Percentiles rank a stretch among this genome's conserved stretches.
Conservation (phyloP, 2,888 invertebrate genomes). For the Orthosia cruda region DNA sequence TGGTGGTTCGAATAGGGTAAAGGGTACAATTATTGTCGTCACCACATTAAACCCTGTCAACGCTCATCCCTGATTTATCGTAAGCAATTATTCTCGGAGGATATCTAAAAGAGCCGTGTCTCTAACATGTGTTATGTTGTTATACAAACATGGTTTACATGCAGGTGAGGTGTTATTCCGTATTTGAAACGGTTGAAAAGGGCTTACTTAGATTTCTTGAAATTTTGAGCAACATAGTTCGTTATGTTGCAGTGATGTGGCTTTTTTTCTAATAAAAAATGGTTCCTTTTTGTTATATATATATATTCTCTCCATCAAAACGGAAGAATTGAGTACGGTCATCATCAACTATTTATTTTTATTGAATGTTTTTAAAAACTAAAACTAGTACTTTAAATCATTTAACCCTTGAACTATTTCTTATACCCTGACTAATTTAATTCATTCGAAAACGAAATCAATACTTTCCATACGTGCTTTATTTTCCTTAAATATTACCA, state of each 20-base stretch:
- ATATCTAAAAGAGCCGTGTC: slow-evolving; percentile 67
- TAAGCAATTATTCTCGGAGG: slow-evolving; percentile 80
- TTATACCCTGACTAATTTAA: slow-evolving; percentile 1
- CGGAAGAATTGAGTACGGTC: not conserved
- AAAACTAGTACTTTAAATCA: too few relatives aligned
- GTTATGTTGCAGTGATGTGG: not conserved
- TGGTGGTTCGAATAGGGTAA: slow-evolving; percentile 70
- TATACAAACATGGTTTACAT: slow-evolving; percentile 76
- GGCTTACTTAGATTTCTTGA: not conserved
- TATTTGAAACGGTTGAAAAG: slow-evolving; percentile 10
- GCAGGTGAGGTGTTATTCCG: slow-evolving; percentile 63
- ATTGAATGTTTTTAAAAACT: too few relatives aligned
- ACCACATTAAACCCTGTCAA: slow-evolving; percentile 86
- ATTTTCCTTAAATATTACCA: slow-evolving; percentile 60
- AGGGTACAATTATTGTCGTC: slow-evolving; percentile 81
- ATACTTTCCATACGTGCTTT: slow-evolving; percentile 49
- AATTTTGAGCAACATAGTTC: too few relatives aligned
- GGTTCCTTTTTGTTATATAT: not conserved
- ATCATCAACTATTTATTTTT: too few relatives aligned
- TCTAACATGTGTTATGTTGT: slow-evolving; percentile 75
- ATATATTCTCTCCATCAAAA: not conserved
- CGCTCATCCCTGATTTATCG: slow-evolving; percentile 87
- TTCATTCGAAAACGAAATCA: slow-evolving; percentile 39
- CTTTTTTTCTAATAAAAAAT: not conserved
- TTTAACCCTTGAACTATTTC: not conserved